Percentiles rank a stretch among this genome's conserved stretches.
Evolutionary conservation across 2,888 invertebrate species (phyloP).

Genomic region (Clunio marinus): DNA sequence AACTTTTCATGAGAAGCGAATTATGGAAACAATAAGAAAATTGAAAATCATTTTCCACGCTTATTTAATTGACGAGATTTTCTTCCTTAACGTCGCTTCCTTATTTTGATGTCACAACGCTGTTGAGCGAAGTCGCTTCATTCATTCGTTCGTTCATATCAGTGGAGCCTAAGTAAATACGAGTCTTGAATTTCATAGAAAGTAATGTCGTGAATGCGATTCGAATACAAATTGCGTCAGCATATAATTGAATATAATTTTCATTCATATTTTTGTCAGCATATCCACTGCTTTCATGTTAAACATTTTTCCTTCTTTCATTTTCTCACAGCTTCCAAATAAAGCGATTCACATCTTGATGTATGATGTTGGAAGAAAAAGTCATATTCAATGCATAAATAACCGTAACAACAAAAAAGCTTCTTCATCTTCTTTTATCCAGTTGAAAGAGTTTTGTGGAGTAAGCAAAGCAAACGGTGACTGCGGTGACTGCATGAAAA

Average conservation of each 20-base stretch:
- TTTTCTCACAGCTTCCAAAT: not conserved
- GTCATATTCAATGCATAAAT: constrained; percentile 5
- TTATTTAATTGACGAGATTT: no score
- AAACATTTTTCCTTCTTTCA: not conserved
- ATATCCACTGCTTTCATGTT: not conserved
- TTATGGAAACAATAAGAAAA: no score
- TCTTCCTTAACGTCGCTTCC: no score
- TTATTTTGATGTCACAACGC: not conserved
- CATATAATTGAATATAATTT: constrained; percentile 36
- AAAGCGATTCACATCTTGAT: constrained; percentile 6
- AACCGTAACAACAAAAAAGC: not conserved
- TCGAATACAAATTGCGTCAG: constrained; percentile 33
- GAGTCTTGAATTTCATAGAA: no score
- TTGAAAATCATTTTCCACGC: no score
- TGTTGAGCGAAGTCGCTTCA: not conserved
- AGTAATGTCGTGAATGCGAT: constrained; percentile 24
- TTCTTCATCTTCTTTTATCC: not conserved
- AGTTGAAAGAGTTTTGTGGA: not conserved
- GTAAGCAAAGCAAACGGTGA: not conserved
- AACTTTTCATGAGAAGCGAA: no score
- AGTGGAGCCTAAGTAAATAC: no score
- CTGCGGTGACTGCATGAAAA: not conserved
- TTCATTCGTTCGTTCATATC: no score
- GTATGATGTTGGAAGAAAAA: not conserved
- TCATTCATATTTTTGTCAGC: not conserved